phyloP scores from a whole-genome alignment of 2,797 vertebrate genomes.

The Lutjanus argentimaculatus region DNA sequence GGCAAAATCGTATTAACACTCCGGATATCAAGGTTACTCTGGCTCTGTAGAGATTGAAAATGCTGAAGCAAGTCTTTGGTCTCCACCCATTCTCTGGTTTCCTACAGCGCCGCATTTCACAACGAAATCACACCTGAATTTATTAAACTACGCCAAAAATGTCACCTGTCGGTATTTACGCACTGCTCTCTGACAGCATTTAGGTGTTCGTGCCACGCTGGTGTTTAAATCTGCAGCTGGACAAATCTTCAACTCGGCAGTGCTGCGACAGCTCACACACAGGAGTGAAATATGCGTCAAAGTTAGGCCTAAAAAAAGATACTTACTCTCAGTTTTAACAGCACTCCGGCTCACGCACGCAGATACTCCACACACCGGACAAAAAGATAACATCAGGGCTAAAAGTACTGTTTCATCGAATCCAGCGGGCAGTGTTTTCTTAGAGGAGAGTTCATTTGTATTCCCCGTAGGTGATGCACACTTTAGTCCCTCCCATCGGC shows the following conservation, averaged over 20 bases:
- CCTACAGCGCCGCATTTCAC: conserved; percentile 4
- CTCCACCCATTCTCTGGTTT: conserved; percentile 62
- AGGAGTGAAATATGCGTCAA: not conserved
- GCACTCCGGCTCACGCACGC: not conserved
- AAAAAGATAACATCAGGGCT: not conserved
- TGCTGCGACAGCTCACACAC: not conserved
- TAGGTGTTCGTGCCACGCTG: accelerated
- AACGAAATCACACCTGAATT: conserved; percentile 1
- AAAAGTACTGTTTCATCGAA: not conserved
- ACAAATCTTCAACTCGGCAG: too few relatives aligned
- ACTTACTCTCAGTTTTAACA: conserved; percentile 56
- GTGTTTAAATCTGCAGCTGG: conserved; percentile 14
- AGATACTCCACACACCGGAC: not conserved
- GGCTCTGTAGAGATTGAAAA: not conserved
- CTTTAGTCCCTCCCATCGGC: conserved; percentile 68
- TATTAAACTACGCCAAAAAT: not conserved
- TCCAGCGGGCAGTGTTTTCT: not conserved
- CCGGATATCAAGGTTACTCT: not conserved
- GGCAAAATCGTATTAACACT: not conserved
- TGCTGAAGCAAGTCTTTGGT: conserved; percentile 30
- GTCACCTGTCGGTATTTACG: not conserved
- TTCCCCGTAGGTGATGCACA: conserved; percentile 49
- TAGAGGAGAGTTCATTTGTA: conserved; percentile 15
- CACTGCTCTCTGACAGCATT: not conserved
- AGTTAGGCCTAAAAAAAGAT: conserved; percentile 5